Evolutionary conservation across 1,140 invertebrate species (phyloP), one percentile per base, ranked within the genome.

Genomic region (Coptotermes formosanus): DNA sequence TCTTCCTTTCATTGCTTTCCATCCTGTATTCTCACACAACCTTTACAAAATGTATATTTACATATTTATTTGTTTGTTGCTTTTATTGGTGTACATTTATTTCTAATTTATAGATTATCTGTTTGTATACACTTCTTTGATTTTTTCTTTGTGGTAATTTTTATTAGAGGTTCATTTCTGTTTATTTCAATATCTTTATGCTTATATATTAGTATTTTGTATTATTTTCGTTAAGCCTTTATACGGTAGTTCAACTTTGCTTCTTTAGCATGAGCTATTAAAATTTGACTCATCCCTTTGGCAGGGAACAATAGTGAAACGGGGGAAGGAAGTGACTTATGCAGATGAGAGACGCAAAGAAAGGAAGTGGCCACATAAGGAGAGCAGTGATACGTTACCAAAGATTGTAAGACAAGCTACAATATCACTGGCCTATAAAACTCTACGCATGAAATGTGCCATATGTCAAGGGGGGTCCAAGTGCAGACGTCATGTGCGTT

Each of bases 331-430:
- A 30, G 64, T 30, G 64, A 30, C 25, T 75, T 75, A 75, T 75
- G 64, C 64, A 75, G 25, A 75, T 75, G n/a, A 75, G 64, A 6
- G 64, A 75, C 4, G 64, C 25, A n/a, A 30, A 75, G 64, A 30
- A 30, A 75, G 64, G 64, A 75, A 75, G 64, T 75, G 25, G 64
- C 25, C 64, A 75, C 25, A 21, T 55, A 55, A 55, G 52, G 52
- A 19, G 52, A 21, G 52, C 52, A 55, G 52, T 75, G 64, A 75
- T 75, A 75, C 64, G 64, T 75, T 75, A 75, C 64, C n/a, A 30
- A 75, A 75, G 64, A 75, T 75, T 75, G 64, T 75, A 75, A 75
- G 64, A 75, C 64, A 75, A 75, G 64, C 64, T 14, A 55, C 52
- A 55, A 4, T 55, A 55, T 55, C 52, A 55, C 52, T 1, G 6